Evolutionary conservation across 2,113 vertebrate species (phyloP), one percentile per base, ranked within the genome.

Genomic region (Arothron firmamentum): DNA sequence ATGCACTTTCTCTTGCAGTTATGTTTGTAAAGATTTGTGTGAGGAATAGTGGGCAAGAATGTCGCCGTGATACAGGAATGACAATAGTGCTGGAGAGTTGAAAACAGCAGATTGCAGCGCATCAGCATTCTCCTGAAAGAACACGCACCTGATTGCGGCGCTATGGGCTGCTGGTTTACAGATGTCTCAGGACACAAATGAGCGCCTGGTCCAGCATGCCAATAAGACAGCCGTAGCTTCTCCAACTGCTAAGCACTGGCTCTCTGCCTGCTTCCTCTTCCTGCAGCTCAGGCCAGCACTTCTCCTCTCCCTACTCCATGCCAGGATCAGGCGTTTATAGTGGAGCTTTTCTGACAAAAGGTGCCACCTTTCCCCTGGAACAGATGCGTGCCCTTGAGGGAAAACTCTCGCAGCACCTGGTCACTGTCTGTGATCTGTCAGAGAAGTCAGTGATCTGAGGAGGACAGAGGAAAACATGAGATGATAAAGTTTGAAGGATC

Each of bases 131-230:
- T 91, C 88, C 88, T 89, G 90, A 88, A 90, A 88, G 91, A 91
- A 88, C 88, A 83, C 0, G 78, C 72, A 91, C 95, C 95, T 96
- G 95, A 93, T 96, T 95, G 96, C 60, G 90, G 91, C 92, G 92
- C 93, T 91, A 96, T 92, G 97, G 95, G 93, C 94, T 91, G 91
- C 91, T 97, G 95, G 84, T 92, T 93, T 94, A 92, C 97, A 98
- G 93, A 96, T 99, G 96, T 93, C 95, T 94, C 93, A 52, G 91
- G 94, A 92, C 94, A 92, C 85, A 91, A 92, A 84, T 15, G 74
- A 84, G 89, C 90, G 92, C 92, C 92, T 94, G 91, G 86, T 93
- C 89, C 90, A 89, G 95, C 92, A 97, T 97, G 87, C 93, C 97
- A 96, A 96, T 94, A 91, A 95, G 93, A 91, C 82, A 87, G 87